Conservation (phyloP, 1,140 invertebrate genomes). For the Helicoverpa armigera region DNA sequence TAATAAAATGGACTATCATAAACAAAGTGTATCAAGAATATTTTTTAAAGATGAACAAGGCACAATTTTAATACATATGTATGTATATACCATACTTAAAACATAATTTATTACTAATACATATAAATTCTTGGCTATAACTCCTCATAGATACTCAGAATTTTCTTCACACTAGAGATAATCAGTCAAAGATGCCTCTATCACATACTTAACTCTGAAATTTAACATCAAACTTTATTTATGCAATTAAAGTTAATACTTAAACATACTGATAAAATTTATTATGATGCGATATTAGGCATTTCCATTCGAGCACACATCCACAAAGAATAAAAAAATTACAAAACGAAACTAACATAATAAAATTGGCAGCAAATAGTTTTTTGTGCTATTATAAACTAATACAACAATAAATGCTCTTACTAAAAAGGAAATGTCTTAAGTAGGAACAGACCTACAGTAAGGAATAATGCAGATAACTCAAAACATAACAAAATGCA, state of each 20-base stretch:
- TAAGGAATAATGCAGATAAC: conserved; percentile 5
- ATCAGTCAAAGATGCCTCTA: conserved; percentile 50
- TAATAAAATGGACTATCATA: background rate
- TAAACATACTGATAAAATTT: conserved; percentile 3
- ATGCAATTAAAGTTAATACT: conserved; percentile 14
- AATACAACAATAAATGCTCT: conserved; percentile 46
- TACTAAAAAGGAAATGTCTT: conserved; percentile 23
- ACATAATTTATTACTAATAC: conserved; percentile 46
- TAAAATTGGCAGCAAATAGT: conserved; percentile 36
- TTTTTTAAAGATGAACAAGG: conserved; percentile 58
- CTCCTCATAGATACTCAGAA: conserved; percentile 67
- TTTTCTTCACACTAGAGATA: conserved; percentile 48
- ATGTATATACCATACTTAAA: conserved; percentile 19
- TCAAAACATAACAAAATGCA: conserved; percentile 29
- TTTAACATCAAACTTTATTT: conserved; percentile 53
- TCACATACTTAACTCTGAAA: conserved; percentile 36
- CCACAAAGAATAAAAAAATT: background rate
- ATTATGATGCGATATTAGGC: conserved; percentile 33
- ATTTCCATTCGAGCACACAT: conserved; percentile 13
- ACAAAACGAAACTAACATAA: conserved; percentile 4
- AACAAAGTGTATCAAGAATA: background rate
- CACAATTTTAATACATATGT: conserved; percentile 59
- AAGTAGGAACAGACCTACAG: background rate
- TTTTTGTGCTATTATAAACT: conserved; percentile 13
- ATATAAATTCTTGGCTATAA: conserved; percentile 48